A percentile compares a stretch with the other conserved stretches of the same genome.
Conservation (phyloP, 2,113 vertebrate genomes). For the Pedetes capensis region DNA sequence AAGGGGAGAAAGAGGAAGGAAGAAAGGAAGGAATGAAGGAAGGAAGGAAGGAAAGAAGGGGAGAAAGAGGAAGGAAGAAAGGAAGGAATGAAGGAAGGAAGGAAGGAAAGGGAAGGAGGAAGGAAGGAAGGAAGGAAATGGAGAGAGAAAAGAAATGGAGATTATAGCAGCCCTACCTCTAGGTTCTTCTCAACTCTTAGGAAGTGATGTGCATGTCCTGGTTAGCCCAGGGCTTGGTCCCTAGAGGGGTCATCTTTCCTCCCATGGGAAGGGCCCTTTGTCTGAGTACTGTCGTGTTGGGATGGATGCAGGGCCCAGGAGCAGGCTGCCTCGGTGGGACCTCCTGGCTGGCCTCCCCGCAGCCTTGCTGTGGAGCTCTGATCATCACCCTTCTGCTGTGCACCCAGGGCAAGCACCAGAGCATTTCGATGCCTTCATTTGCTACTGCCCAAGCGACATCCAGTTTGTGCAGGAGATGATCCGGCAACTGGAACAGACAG, state of each 20-base stretch:
- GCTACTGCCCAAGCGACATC: conserved; percentile 95
- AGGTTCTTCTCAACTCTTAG: neutral
- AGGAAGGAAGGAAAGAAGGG: too few species aligned
- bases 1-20: too few species aligned
- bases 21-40: too few species aligned
- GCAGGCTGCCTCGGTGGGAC: neutral
- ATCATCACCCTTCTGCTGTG: neutral
- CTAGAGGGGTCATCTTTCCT: neutral
- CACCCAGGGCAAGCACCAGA: conserved; percentile 87
- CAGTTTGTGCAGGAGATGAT: conserved; percentile 97
- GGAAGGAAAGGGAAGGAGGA: too few species aligned
- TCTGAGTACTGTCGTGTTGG: neutral
- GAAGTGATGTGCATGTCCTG: neutral
- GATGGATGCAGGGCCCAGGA: neutral
- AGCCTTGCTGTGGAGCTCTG: neutral
- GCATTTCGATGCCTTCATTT: conserved; percentile 97
- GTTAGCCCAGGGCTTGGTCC: neutral
- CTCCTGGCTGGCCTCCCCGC: neutral
- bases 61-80: too few species aligned
- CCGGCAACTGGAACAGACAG: conserved; percentile 91
- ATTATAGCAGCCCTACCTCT: neutral
- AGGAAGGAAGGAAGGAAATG: too few species aligned
- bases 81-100: too few species aligned
- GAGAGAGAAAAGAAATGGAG: too few species aligned
- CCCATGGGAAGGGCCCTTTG: neutral